A percentile compares a stretch with the other conserved stretches of the same genome.
Conservation (phyloP, 2,113 vertebrate species). For the Hippocampus barbouri region DNA sequence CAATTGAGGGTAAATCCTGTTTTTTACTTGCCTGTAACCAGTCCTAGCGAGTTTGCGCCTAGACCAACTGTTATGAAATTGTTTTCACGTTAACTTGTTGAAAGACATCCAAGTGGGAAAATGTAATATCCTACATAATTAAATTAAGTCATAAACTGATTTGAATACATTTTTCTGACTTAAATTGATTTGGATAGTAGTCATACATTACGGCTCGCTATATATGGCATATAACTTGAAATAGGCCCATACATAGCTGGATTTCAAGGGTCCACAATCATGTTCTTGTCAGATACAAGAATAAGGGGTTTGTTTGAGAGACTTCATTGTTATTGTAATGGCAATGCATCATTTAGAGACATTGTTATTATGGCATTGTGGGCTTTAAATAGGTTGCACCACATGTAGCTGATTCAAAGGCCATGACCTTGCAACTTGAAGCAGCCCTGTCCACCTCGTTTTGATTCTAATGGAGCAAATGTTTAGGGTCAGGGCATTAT, state of each 20-base stretch:
- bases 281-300: neutral
- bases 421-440: slow-evolving; percentile 10
- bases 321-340: neutral
- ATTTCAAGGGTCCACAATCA: neutral
- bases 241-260: neutral
- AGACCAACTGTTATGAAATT: neutral
- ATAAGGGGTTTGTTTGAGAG: neutral
- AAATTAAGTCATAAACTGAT: neutral
- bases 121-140: neutral
- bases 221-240: neutral
- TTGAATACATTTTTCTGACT: neutral
- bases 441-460: slow-evolving; percentile 28
- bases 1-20: neutral
- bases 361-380: neutral
- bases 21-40: neutral
- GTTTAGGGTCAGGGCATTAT: slow-evolving; percentile 36
- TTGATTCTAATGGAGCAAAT: slow-evolving; percentile 49
- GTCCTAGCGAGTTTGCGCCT: neutral
- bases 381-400: neutral
- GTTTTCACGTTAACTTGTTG: too few relatives aligned
- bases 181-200: neutral
- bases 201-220: neutral
- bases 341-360: neutral
- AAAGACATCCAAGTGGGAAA: neutral
- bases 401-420: neutral